phyloP scores from a whole-genome alignment of 92 coral and sea anemone genomes.

The Zoanthus sociatus region DNA sequence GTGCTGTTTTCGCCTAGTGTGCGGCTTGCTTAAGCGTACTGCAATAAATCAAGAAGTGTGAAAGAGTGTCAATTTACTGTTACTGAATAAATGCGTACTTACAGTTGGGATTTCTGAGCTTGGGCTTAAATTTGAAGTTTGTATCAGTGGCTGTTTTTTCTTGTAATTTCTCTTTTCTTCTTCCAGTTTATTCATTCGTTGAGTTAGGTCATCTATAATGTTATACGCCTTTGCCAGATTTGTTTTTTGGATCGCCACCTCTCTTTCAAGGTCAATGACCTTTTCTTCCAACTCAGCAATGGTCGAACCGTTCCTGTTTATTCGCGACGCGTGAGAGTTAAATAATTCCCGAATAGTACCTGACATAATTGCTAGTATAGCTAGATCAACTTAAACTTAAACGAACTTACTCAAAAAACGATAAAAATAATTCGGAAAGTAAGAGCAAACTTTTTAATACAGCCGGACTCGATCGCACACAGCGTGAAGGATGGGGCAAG shows the following conservation, averaged over 20 bases:
- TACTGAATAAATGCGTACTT: neutral
- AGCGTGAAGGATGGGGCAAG: neutral
- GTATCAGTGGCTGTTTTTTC: neutral
- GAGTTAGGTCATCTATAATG: neutral
- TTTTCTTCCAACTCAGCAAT: neutral
- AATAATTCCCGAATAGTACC: neutral
- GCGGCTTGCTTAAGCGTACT: neutral
- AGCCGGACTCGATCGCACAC: neutral
- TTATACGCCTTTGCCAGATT: neutral
- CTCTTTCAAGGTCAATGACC: conserved; percentile 15
- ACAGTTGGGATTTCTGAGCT: neutral
- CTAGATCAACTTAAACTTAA: neutral
- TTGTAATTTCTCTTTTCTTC: neutral
- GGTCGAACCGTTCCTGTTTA: neutral
- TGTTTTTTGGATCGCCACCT: neutral
- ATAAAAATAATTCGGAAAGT: neutral
- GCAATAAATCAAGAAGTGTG: neutral
- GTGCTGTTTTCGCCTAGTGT: too few species aligned
- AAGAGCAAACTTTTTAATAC: conserved; percentile 1
- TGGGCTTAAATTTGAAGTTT: conserved; percentile 3
- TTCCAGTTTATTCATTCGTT: neutral
- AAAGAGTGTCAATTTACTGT: neutral
- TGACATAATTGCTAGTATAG: neutral
- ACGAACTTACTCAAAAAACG: neutral
- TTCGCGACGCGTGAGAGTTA: neutral